A percentile compares a stretch with the other conserved stretches of the same genome.
phyloP scores from a whole-genome alignment of 2,113 vertebrate genomes.

The Zosterops borbonicus region DNA sequence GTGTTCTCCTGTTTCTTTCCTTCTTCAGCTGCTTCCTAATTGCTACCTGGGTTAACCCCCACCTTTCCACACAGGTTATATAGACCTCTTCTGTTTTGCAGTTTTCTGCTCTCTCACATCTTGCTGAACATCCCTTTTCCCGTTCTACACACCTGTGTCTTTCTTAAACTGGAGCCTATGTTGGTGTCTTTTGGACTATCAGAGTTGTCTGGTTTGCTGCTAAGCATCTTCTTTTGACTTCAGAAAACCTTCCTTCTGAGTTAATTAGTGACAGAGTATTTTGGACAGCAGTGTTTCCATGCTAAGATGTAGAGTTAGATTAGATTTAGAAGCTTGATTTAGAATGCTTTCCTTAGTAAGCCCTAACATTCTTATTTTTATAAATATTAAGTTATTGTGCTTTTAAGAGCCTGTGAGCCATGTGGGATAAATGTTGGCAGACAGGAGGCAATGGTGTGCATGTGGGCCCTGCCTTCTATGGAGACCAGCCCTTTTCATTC shows the following conservation, averaged over 20 bases:
- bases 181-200: neutral
- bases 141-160: neutral
- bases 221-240: neutral
- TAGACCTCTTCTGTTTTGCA: neutral
- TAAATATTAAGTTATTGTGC: neutral
- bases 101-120: neutral
- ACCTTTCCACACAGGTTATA: neutral
- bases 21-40: neutral
- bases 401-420: neutral
- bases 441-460: neutral
- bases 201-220: neutral
- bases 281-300: neutral
- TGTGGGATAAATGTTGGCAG: neutral
- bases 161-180: neutral
- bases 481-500: neutral
- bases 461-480: neutral
- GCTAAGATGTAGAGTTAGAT: neutral
- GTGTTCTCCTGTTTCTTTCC: constrained; percentile 9
- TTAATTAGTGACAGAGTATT: neutral
- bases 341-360: neutral
- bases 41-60: constrained; percentile 16
- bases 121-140: neutral
- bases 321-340: neutral
- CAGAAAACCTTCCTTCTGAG: neutral
- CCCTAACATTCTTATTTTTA: neutral